Conservation (phyloP, 2,888 invertebrate genomes). For the Xestia ashworthii region DNA sequence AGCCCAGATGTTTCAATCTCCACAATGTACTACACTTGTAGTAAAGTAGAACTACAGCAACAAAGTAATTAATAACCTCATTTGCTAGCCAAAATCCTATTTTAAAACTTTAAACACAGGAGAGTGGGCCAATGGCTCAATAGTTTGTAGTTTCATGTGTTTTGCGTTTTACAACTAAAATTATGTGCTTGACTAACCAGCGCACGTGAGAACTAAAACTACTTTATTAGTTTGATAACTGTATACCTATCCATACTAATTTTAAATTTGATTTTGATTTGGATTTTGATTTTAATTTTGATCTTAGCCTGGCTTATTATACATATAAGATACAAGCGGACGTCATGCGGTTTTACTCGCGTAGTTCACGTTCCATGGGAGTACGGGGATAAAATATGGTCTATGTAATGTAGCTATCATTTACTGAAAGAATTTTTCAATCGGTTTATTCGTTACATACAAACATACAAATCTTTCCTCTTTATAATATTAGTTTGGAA, state of each 20-base stretch:
- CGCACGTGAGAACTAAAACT: conserved; percentile 2
- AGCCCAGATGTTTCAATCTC: neutral
- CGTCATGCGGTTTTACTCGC: too few species aligned
- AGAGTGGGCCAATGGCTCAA: conserved; percentile 41
- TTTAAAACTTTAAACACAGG: conserved; percentile 18
- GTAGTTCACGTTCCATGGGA: too few species aligned
- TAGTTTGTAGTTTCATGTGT: conserved; percentile 29
- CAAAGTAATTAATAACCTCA: conserved; percentile 45
- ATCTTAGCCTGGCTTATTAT: too few species aligned
- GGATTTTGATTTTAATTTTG: too few species aligned
- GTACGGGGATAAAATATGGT: too few species aligned
- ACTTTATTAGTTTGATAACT: neutral
- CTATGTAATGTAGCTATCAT: too few species aligned
- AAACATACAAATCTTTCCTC: too few species aligned
- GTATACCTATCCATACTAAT: neutral
- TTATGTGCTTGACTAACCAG: conserved; percentile 9
- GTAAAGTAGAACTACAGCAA: neutral
- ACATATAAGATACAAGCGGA: too few species aligned
- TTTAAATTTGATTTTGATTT: too few species aligned
- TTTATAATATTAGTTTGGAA: too few species aligned
- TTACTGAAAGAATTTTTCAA: too few species aligned
- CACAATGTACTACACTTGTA: neutral
- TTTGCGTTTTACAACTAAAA: conserved; percentile 31
- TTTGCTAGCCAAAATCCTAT: conserved; percentile 31
- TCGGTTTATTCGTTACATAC: too few species aligned